phyloP scores from a whole-genome alignment of 2,888 invertebrate species.

The Calliphora vomitoria region DNA sequence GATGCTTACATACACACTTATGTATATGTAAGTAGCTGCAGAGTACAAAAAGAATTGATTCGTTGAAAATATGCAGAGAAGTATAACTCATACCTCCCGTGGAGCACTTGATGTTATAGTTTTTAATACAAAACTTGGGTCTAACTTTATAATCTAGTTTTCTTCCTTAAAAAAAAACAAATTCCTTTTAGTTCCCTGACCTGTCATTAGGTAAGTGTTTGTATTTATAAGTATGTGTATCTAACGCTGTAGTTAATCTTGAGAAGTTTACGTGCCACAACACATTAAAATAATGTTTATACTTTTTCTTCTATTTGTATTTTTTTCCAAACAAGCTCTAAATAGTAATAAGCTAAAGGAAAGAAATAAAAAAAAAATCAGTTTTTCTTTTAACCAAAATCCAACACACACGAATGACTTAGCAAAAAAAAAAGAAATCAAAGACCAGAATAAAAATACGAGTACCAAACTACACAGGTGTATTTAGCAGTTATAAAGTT shows the following conservation, averaged over 20 bases:
- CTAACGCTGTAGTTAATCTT: slow-evolving; percentile 24
- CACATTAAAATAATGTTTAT: slow-evolving; percentile 47
- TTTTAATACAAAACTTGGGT: too few species aligned
- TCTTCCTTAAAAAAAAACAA: too few species aligned
- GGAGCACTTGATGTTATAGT: too few species aligned
- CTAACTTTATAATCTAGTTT: too few species aligned
- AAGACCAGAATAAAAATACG: background rate
- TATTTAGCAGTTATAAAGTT: slow-evolving; percentile 35
- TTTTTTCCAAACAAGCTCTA: background rate
- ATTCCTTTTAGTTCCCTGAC: background rate
- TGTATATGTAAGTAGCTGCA: background rate
- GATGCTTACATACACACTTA: background rate
- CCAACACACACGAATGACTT: slow-evolving; percentile 22
- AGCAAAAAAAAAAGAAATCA: background rate
- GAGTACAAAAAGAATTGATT: background rate
- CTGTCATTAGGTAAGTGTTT: slow-evolving; percentile 14
- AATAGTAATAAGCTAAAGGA: background rate
- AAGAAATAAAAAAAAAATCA: slow-evolving; percentile 13
- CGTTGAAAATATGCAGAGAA: background rate
- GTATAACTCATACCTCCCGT: too few species aligned
- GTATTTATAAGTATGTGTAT: slow-evolving; percentile 4
- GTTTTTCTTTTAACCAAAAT: background rate
- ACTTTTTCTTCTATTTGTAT: background rate
- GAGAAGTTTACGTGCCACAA: slow-evolving; percentile 60
- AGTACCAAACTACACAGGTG: slow-evolving; percentile 32